Evolutionary conservation across 2,797 vertebrate species (phyloP).

Genomic region (Syngnathus rostellatus): DNA sequence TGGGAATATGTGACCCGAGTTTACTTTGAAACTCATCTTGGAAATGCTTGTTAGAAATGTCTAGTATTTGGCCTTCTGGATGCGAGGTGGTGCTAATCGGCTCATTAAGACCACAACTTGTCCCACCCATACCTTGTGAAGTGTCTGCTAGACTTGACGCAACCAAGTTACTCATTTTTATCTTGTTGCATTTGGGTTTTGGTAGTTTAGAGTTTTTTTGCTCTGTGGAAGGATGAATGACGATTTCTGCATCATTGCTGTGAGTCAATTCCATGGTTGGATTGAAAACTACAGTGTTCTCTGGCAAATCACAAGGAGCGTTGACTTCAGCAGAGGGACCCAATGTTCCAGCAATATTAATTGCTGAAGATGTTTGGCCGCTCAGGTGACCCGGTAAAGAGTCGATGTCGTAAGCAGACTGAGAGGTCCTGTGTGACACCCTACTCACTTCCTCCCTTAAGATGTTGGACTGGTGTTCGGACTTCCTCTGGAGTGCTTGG

Average conservation of each 20-base stretch:
- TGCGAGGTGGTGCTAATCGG: background rate
- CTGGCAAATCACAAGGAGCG: constrained; percentile 14
- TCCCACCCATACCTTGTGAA: background rate
- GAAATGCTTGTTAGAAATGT: constrained; percentile 3
- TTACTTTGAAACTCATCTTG: constrained; percentile 3
- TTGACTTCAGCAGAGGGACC: background rate
- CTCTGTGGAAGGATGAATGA: constrained; percentile 50
- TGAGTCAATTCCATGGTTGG: constrained; percentile 67
- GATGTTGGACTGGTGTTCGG: constrained; percentile 9
- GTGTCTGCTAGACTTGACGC: background rate
- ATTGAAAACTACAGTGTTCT: constrained; percentile 51
- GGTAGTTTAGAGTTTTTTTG: constrained; percentile 9
- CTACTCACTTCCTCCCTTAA: constrained; percentile 30
- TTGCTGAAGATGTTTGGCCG: background rate
- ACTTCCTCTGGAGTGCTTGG: constrained; percentile 1
- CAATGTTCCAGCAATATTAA: constrained; percentile 3
- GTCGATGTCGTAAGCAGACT: constrained; percentile 19
- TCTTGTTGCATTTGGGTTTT: constrained; percentile 14
- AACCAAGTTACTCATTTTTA: background rate
- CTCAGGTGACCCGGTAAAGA: constrained; percentile 5
- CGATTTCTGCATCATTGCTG: constrained; percentile 43
- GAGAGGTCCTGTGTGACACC: constrained; percentile 24
- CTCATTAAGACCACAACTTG: background rate
- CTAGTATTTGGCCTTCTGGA: background rate
- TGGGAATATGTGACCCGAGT: constrained; percentile 42